phyloP scores from a whole-genome alignment of 2,113 vertebrate genomes.

The Cyprichromis sp. region DNA sequence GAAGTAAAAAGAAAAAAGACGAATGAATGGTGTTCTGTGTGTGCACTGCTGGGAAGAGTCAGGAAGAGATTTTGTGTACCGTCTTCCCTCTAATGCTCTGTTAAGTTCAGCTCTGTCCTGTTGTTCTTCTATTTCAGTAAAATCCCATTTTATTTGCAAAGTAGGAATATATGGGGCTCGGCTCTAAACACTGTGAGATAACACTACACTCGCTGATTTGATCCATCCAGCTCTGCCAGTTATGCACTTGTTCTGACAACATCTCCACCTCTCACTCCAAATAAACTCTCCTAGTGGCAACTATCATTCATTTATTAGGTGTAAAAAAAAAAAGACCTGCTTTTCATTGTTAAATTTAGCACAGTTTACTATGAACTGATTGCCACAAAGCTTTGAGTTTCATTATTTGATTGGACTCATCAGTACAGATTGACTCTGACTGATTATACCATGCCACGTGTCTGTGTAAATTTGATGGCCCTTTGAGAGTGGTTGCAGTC shows the following conservation, averaged over 20 bases:
- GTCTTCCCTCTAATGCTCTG: neutral
- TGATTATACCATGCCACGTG: neutral
- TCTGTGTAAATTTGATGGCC: neutral
- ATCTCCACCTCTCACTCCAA: neutral
- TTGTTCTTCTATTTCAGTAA: neutral
- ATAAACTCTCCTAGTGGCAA: neutral
- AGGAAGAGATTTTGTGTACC: neutral
- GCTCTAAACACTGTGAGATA: neutral
- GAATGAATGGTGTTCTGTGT: neutral
- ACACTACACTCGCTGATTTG: neutral
- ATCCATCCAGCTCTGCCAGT: neutral
- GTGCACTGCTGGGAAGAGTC: neutral
- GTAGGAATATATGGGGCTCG: neutral
- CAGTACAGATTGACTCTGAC: neutral
- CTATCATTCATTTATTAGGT: neutral
- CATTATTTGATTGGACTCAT: neutral
- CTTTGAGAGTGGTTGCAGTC: neutral
- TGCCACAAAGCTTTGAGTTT: neutral
- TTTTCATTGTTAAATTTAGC: neutral
- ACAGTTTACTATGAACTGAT: neutral
- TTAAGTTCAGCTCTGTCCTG: neutral
- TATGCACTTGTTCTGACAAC: neutral
- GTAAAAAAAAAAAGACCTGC: neutral
- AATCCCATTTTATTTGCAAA: neutral
- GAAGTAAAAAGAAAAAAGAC: neutral